phyloP scores from a whole-genome alignment of 2,797 vertebrate species.

The Notolabrus celidotus region DNA sequence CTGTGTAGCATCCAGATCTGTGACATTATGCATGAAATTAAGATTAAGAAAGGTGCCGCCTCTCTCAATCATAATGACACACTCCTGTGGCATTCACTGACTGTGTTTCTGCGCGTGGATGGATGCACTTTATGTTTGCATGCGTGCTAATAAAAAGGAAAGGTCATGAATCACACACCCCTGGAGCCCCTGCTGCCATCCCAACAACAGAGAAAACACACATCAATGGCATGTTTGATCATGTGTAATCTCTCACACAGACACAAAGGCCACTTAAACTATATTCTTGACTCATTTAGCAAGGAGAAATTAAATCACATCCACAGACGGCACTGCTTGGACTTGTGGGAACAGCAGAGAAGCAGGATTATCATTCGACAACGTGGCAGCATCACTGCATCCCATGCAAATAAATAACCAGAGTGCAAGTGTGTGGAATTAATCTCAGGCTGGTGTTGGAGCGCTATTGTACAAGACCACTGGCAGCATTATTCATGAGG shows the following conservation, averaged over 20 bases:
- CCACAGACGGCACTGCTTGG: constrained; percentile 31
- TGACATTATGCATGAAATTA: constrained; percentile 77
- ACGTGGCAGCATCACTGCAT: constrained; percentile 37
- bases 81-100: constrained; percentile 27
- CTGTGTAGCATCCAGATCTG: constrained; percentile 54
- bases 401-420: constrained; percentile 60
- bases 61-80: constrained; percentile 50
- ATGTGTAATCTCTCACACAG: constrained; percentile 46
- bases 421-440: constrained; percentile 50
- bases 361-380: constrained; percentile 58
- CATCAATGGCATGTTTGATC: constrained; percentile 46
- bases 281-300: constrained; percentile 44
- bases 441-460: constrained; percentile 43
- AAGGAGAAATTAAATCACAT: constrained; percentile 54
- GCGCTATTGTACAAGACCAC: constrained; percentile 23
- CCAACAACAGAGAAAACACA: constrained; percentile 27
- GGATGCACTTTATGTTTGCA: constrained; percentile 42
- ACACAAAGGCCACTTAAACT: constrained; percentile 44
- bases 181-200: constrained; percentile 4
- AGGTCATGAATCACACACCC: constrained; percentile 44
- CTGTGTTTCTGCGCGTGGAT: constrained; percentile 9
- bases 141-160: constrained; percentile 36
- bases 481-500: constrained; percentile 24
- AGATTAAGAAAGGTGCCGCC: constrained; percentile 56
- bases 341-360: constrained; percentile 34